Conservation (phyloP, 2,113 vertebrate species). For the Dasypus novemcinctus region DNA sequence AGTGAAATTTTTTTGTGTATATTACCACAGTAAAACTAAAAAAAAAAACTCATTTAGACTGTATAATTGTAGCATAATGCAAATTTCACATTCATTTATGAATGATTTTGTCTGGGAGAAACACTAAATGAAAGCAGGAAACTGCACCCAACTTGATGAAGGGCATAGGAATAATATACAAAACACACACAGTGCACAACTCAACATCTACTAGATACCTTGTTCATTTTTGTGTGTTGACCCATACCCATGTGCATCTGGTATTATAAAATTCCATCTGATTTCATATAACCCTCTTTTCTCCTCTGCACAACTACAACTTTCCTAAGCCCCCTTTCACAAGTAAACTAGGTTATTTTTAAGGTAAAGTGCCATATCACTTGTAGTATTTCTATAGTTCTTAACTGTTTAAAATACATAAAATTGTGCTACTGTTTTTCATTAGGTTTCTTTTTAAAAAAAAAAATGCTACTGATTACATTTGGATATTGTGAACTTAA, state of each 20-base stretch:
- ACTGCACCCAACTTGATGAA: not conserved
- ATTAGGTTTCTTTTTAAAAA: not conserved
- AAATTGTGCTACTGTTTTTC: not conserved
- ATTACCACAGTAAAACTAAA: not conserved
- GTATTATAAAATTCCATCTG: not conserved
- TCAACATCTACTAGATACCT: not conserved
- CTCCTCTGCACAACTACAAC: not conserved
- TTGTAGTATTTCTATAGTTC: not conserved
- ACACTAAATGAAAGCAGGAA: not conserved
- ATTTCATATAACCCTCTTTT: not conserved
- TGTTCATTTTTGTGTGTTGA: fast-evolving
- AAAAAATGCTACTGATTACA: not conserved
- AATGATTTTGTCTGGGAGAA: not conserved
- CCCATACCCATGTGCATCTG: no score
- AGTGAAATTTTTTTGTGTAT: no score
- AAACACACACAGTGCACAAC: no score
- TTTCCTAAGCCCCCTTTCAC: not conserved
- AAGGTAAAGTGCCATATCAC: not conserved
- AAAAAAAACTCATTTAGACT: not conserved
- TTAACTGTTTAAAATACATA: not conserved
- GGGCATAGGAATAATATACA: not conserved
- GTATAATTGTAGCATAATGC: not conserved
- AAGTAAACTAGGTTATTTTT: not conserved
- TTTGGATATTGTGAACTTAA: not conserved
- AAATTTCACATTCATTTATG: not conserved